These are phyloP conservation scores for Diphyllodes magnificus DNA, from an alignment of 2,113 vertebrate species.

Conservation along the genomic window DNA sequence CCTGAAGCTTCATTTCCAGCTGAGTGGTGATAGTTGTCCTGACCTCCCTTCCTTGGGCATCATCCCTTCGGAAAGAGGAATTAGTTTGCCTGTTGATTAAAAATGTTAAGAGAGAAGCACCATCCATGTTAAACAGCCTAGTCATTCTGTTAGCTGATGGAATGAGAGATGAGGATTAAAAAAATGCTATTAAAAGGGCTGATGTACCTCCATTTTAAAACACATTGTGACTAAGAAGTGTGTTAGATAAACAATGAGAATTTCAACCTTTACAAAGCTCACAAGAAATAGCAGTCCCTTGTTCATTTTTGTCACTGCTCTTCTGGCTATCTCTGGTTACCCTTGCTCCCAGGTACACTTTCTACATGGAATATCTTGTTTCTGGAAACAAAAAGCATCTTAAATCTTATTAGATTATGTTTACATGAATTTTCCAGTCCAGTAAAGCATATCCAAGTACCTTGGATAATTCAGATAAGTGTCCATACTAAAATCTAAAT, in stretches of 20 bases:
- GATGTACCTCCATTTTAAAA: neutral
- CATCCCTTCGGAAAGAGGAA: neutral
- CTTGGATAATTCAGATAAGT: neutral
- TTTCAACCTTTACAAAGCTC: neutral
- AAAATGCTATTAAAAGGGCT: neutral
- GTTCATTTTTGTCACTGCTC: neutral
- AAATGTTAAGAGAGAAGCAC: neutral
- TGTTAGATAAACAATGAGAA: neutral
- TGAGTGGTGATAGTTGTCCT: neutral
- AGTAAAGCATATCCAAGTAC: conserved; percentile 1
- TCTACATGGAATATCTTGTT: neutral
- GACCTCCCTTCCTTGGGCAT: neutral
- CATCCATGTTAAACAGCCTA: neutral
- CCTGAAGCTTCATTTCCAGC: neutral
- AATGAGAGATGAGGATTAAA: neutral
- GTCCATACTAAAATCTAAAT: neutral
- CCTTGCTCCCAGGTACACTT: neutral
- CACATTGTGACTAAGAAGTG: neutral
- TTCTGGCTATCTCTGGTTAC: neutral
- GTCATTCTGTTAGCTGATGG: neutral
- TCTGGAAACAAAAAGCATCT: neutral
- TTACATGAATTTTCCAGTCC: conserved; percentile 26
- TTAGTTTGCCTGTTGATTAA: neutral
- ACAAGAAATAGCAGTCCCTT: neutral
- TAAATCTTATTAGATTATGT: neutral